Evolutionary conservation across 2,797 vertebrate genomes (phyloP), one percentile per base, ranked within the genome.

Genomic region (Muscicapa comitata): DNA sequence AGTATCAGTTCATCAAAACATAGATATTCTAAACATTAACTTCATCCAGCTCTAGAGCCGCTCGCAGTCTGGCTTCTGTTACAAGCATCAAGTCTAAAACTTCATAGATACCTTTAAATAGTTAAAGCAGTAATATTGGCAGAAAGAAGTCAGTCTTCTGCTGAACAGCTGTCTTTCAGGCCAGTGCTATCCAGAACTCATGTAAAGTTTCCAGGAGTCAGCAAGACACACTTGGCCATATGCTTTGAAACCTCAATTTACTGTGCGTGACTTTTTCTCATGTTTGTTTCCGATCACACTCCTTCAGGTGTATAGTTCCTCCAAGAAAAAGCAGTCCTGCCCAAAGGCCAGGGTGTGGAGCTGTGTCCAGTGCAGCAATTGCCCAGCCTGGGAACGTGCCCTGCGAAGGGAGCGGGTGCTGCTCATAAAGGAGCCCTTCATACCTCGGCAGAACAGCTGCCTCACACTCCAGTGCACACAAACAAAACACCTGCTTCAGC

Each of bases 401-500:
- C 29, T 18, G 76, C 50, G 9, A 33, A 25, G 66, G 68, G 57
- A 73, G 48, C 10, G 21, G 54, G 48, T 7, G 43, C 17, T 31
- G 89, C 61, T 71, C 11, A 81, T 91, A 93, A 75, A 65, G 86
- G 51, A 86, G 79, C 55, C 87, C 92, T 96, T 96, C 96, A 87
- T 91, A 92, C 75, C 94, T 87, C 59, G 0, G 21, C 67, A 26
- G 81, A 89, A 54, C 92, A 94, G 94, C 94, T 96, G 93, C 93
- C 94, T 96, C 92, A 88, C 91, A 72, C 91, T 92, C 66, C 67
- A 87, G 67, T 40, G 94, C 92, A 87, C 93, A 85, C 74, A 53
- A 92, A 94, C 91, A 97, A 95, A 96, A 95, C 89, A 91, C 92
- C 94, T 95, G 89, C 93, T 93, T 6, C 28, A 87, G 82, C 47